A percentile compares a stretch with the other conserved stretches of the same genome.
phyloP scores from a whole-genome alignment of 2,888 invertebrate species.

The Drosophila meridiana region DNA sequence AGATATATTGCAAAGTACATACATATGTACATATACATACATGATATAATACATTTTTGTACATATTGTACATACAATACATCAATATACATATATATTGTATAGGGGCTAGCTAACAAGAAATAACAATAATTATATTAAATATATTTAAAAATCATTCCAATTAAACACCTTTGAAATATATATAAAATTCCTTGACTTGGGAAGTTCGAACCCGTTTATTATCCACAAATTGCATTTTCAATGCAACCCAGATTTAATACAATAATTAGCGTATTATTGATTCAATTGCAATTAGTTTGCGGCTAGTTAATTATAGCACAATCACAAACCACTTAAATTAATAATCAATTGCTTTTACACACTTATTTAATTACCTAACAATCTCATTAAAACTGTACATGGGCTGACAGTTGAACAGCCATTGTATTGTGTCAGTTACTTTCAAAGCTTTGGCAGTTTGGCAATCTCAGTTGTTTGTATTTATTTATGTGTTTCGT shows the following conservation, averaged over 20 bases:
- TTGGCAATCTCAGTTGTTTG: neutral
- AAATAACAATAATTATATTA: too few relatives aligned
- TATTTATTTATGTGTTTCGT: constrained; percentile 13
- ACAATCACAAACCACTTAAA: neutral
- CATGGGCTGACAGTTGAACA: neutral
- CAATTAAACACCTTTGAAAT: neutral
- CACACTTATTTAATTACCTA: neutral
- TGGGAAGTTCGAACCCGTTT: neutral
- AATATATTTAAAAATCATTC: too few relatives aligned
- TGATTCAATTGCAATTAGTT: neutral
- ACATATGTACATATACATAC: too few relatives aligned
- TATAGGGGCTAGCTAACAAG: neutral
- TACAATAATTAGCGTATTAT: neutral
- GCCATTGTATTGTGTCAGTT: neutral
- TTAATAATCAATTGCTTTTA: neutral
- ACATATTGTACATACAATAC: neutral
- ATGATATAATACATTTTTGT: too few relatives aligned
- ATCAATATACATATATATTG: neutral
- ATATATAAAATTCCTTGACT: neutral
- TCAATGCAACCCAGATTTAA: neutral
- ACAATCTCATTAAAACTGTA: neutral
- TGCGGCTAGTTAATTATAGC: neutral
- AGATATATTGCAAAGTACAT: too few relatives aligned
- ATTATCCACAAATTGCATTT: neutral
- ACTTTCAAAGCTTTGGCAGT: neutral